Base-by-base conservation (phyloP, 1,140 invertebrate genomes). In the Drosophila ogumai region DNA sequence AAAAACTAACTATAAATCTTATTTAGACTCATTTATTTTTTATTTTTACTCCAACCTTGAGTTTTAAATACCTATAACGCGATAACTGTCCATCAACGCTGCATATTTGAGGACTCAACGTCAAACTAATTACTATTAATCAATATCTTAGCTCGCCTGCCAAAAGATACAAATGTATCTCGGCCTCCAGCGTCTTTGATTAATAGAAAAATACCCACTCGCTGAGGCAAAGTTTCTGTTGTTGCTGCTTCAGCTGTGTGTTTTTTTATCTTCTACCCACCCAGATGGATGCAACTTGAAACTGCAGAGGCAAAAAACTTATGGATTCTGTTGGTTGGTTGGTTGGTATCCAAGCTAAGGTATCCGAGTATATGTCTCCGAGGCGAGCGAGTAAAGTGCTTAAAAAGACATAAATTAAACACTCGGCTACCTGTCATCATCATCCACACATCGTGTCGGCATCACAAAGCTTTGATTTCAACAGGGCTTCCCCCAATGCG, bases 361-460 rank as follows among this genome's bases (percentile, higher is more conserved):
- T n/a, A 61, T 47, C 43, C 47, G 47, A 64, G 61, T 67, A 43
- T 68, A 28, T 65, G 52, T 64, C 66, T 68, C 71, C 76, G 69
- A 60, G 74, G 78, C 79, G 65, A 66, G 61, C 63, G 17, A 40
- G 65, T 41, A 72, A 88, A 90, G 85, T 90, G 78, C 85, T 90
- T 90, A 90, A 90, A 90, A 90, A 85, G 85, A 90, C 85, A 90
- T 90, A 90, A 85, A 90, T 90, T 90, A 90, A 90, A 90, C 81
- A 90, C 86, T 84, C 68, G 76, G 84, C 84, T 87, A 87, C 84
- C 84, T 87, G 84, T 88, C 82, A 87, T 88, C 82, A 84, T 88
- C 84, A 82, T 86, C 54, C 63, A 38, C 79, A 75, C 72, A 77
- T 65, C 74, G 78, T 87, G 85, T 81, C 85, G 85, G 85, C 85